Percentiles rank a stretch among this genome's conserved stretches.
Conservation (phyloP, 2,797 vertebrate genomes). For the Balearica regulorum region DNA sequence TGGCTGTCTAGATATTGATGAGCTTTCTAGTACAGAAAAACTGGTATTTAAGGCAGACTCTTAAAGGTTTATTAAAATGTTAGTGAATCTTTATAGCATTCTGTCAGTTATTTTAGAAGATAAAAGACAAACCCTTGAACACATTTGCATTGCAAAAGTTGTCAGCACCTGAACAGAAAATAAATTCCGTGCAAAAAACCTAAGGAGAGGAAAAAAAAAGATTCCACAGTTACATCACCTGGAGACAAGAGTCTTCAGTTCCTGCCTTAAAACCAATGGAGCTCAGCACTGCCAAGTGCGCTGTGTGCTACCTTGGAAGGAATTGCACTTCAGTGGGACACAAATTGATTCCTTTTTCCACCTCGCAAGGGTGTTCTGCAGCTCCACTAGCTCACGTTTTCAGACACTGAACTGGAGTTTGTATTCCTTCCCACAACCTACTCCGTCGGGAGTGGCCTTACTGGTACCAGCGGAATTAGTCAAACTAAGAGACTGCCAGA, state of each 20-base stretch:
- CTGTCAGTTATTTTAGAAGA: not conserved
- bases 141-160: not conserved
- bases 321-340: not conserved
- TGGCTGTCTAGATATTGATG: constrained; percentile 87
- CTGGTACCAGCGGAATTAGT: not conserved
- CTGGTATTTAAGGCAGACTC: constrained; percentile 79
- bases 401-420: not conserved
- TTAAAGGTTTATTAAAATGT: constrained; percentile 44
- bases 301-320: not conserved
- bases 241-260: not conserved
- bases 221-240: not conserved
- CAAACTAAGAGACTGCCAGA: not conserved
- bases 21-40: constrained; percentile 75
- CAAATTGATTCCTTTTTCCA: not conserved
- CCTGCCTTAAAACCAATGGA: not conserved
- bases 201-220: not conserved
- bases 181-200: not conserved
- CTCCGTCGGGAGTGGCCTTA: not conserved
- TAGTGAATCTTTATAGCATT: not conserved
- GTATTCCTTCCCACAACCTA: not conserved
- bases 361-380: not conserved
- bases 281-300: not conserved
- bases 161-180: constrained; percentile 18
- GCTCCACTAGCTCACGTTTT: not conserved
- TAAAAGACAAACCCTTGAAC: not conserved